phyloP scores from a whole-genome alignment of 2,797 vertebrate genomes.

The Pampus argenteus region DNA sequence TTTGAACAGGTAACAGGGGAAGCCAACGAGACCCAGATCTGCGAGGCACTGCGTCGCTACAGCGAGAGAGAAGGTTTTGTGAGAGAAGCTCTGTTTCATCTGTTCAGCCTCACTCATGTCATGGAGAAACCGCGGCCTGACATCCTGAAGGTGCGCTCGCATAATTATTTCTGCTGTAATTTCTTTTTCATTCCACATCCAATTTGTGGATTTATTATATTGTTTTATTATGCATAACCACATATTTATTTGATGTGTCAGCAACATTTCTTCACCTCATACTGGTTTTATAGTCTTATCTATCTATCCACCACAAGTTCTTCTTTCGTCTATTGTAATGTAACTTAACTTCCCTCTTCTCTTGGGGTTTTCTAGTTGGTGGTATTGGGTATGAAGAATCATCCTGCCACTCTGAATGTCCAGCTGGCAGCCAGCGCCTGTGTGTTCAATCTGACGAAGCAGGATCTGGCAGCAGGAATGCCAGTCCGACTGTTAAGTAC shows the following conservation, averaged over 20 bases:
- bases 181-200: not conserved
- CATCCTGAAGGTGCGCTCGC: constrained; percentile 91
- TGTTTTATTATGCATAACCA: not conserved
- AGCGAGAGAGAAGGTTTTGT: constrained; percentile 97
- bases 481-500: constrained; percentile 93
- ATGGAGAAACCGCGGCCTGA: constrained; percentile 98
- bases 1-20: constrained; percentile 93
- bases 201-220: not conserved
- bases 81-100: constrained; percentile 96
- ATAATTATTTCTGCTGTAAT: not conserved
- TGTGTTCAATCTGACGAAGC: constrained; percentile 98
- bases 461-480: constrained; percentile 96
- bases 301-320: not conserved
- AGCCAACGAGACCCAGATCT: constrained; percentile 97
- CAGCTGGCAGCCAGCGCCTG: constrained; percentile 98
- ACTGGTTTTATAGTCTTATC: not conserved
- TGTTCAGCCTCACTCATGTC: constrained; percentile 96
- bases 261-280: not conserved
- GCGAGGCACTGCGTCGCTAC: constrained; percentile 95
- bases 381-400: constrained; percentile 97
- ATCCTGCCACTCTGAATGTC: constrained; percentile 94
- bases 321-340: not conserved
- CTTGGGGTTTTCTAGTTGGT: constrained; percentile 87
- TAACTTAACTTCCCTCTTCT: not conserved
- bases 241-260: constrained; percentile 1